These are phyloP conservation scores for Xanthia icteritia DNA, from an alignment of 2,888 invertebrate genomes.

Conservation along the genomic window DNA sequence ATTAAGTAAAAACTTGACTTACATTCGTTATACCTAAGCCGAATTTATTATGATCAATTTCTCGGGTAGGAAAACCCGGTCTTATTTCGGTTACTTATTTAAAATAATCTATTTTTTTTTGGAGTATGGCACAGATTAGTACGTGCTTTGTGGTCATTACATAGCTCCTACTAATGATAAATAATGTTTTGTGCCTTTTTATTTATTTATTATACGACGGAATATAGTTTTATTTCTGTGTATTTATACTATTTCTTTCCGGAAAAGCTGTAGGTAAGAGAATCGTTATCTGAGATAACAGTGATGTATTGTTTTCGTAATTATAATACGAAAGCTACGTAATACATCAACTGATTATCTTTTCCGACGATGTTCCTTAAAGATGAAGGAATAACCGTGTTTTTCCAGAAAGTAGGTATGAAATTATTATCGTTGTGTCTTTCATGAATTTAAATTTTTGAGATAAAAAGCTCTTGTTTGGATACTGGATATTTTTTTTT, in stretches of 20 bases:
- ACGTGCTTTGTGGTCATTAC: neutral
- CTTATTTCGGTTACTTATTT: constrained; percentile 8
- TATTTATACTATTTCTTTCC: constrained; percentile 19
- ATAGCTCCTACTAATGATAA: constrained; percentile 1
- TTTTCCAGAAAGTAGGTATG: constrained; percentile 1
- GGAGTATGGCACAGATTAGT: constrained; percentile 8
- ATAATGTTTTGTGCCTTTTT: neutral
- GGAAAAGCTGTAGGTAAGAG: constrained; percentile 6
- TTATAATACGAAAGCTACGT: constrained; percentile 27
- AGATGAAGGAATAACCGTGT: constrained; percentile 4
- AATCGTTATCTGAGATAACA: constrained; percentile 4
- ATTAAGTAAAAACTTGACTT: neutral
- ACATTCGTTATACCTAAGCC: neutral
- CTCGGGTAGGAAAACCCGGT: constrained; percentile 9
- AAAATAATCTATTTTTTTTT: constrained; percentile 7
- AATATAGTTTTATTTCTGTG: neutral
- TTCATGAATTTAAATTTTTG: constrained; percentile 23
- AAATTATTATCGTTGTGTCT: constrained; percentile 10
- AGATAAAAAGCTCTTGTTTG: constrained; percentile 19
- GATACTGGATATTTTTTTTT: constrained; percentile 5
- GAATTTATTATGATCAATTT: constrained; percentile 17
- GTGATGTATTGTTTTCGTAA: constrained; percentile 52
- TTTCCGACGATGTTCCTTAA: neutral
- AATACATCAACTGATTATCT: constrained; percentile 40
- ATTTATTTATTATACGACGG: neutral